phyloP scores from a whole-genome alignment of 2,888 invertebrate species.

The Drosophila neoperkinsi region DNA sequence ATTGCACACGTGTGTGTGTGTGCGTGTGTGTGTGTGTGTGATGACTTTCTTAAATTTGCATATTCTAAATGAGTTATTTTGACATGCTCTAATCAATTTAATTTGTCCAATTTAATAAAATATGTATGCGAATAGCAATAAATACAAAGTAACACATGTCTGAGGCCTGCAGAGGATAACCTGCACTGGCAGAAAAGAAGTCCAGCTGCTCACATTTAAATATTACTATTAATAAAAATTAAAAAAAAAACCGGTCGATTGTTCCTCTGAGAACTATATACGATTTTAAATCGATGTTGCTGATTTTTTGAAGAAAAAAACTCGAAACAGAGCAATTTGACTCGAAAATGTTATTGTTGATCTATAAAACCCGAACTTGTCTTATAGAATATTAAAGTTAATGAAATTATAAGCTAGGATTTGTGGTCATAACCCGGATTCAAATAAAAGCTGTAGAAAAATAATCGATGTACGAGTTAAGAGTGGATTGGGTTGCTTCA shows the following conservation, averaged over 20 bases:
- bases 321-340: neutral
- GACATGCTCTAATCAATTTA: slow-evolving; percentile 52
- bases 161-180: neutral
- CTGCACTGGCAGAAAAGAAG: neutral
- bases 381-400: too few relatives aligned
- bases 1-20: neutral
- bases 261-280: neutral
- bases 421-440: neutral
- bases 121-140: neutral
- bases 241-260: neutral
- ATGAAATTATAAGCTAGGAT: neutral
- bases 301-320: neutral
- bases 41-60: slow-evolving; percentile 52
- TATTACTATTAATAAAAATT: neutral
- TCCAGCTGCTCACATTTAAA: neutral
- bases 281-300: neutral
- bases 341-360: accelerated
- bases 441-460: neutral
- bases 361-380: neutral
- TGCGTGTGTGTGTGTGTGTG: slow-evolving; percentile 10
- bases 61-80: slow-evolving; percentile 53
- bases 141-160: neutral
- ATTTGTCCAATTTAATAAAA: neutral
- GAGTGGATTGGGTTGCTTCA: neutral
- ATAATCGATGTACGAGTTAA: neutral